Evolutionary conservation across 2,888 invertebrate species (phyloP).

Genomic region (Thyatira batis): DNA sequence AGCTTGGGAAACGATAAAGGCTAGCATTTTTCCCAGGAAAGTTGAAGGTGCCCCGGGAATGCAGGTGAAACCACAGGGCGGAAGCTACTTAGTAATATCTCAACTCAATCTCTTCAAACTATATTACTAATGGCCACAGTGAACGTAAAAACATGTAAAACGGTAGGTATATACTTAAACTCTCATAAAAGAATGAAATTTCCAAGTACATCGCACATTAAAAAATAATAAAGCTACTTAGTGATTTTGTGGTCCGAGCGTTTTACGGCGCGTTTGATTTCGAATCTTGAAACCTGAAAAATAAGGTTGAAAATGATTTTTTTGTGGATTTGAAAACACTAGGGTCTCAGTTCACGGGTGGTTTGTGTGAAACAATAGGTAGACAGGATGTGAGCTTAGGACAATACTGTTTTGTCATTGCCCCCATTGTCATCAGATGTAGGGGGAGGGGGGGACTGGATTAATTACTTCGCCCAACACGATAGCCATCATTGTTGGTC

Average conservation of each 20-base stretch:
- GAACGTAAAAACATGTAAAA: no score
- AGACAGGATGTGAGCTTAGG: constrained; percentile 25
- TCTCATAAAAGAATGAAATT: not conserved
- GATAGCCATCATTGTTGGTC: constrained; percentile 13
- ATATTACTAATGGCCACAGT: no score
- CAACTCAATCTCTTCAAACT: no score
- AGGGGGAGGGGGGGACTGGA: constrained; percentile 4
- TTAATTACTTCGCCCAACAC: constrained; percentile 15
- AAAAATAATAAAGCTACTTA: not conserved
- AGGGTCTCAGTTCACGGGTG: constrained; percentile 26
- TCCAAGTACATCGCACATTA: not conserved
- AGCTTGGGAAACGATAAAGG: no score
- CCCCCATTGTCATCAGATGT: constrained; percentile 6
- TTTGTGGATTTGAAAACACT: constrained; percentile 23
- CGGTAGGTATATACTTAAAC: no score
- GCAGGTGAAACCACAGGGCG: no score
- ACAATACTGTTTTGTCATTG: constrained; percentile 25
- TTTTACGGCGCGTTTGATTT: not conserved
- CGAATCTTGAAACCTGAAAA: not conserved
- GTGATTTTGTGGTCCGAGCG: not conserved
- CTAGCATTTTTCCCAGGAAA: no score
- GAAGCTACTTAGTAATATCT: no score
- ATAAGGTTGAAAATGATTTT: not conserved
- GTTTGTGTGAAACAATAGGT: constrained; percentile 30
- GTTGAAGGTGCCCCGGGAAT: no score